These are phyloP conservation scores for Sebastes matsubarae DNA, from an alignment of 2,797 vertebrate species.

Conservation along the genomic window DNA sequence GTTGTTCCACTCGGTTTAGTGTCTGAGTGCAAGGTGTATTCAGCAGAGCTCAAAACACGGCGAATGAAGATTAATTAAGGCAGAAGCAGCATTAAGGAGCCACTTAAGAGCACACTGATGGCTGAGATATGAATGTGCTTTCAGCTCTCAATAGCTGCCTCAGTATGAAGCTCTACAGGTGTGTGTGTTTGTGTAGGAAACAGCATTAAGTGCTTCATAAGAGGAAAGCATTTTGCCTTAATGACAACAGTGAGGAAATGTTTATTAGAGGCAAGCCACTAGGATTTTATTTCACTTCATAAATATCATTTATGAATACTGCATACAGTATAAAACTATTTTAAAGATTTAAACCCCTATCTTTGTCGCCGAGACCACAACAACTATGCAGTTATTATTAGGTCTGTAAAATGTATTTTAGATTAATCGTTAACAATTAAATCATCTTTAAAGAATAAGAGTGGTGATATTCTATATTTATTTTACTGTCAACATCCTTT, in stretches of 20 bases:
- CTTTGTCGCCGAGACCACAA: background rate
- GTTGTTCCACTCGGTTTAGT: slow-evolving; percentile 39
- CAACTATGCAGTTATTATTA: too few species aligned
- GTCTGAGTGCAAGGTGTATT: slow-evolving; percentile 45
- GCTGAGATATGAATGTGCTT: slow-evolving; percentile 88
- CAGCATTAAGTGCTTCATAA: slow-evolving; percentile 21
- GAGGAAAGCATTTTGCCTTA: background rate
- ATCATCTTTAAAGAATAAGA: background rate
- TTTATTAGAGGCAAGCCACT: background rate
- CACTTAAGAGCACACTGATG: slow-evolving; percentile 86
- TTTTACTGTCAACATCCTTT: background rate
- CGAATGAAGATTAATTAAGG: slow-evolving; percentile 98
- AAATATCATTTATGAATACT: background rate
- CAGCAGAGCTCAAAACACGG: slow-evolving; percentile 87
- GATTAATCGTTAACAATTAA: background rate
- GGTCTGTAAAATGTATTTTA: background rate
- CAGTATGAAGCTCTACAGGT: slow-evolving; percentile 34
- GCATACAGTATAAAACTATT: background rate
- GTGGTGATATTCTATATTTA: background rate
- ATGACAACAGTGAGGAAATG: slow-evolving; percentile 16
- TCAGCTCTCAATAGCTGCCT: slow-evolving; percentile 90
- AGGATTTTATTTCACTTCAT: background rate
- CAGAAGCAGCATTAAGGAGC: slow-evolving; percentile 91
- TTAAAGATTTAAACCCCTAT: background rate
- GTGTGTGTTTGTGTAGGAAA: slow-evolving; percentile 14